phyloP scores from a whole-genome alignment of 2,113 vertebrate genomes.

The Benitochromis conjunctus region DNA sequence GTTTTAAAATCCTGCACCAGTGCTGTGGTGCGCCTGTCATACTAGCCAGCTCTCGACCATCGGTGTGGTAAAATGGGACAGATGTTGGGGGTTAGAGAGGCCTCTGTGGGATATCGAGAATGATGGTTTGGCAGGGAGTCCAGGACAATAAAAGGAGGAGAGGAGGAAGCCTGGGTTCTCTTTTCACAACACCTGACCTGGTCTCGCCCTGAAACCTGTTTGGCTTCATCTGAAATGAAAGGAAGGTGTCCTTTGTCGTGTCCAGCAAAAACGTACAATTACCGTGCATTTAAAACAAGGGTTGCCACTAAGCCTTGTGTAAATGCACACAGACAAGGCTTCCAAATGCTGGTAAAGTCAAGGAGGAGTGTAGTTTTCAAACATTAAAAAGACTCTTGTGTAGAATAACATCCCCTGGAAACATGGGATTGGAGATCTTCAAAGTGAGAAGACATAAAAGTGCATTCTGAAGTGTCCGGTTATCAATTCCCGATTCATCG shows the following conservation, averaged over 20 bases:
- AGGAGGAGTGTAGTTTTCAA: slow-evolving; percentile 21
- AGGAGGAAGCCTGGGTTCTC: slow-evolving; percentile 13
- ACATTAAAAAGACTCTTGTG: slow-evolving; percentile 42
- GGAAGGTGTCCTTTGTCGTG: slow-evolving; percentile 23
- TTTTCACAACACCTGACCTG: slow-evolving; percentile 49
- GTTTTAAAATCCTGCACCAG: slow-evolving; percentile 28
- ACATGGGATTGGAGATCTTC: slow-evolving; percentile 35
- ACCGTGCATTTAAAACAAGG: background rate
- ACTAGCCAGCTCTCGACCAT: slow-evolving; percentile 24
- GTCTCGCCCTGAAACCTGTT: slow-evolving; percentile 43
- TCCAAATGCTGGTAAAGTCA: slow-evolving; percentile 5
- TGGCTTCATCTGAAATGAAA: slow-evolving; percentile 23
- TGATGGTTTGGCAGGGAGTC: slow-evolving; percentile 50
- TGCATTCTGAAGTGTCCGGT: slow-evolving; percentile 65
- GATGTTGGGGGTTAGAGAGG: slow-evolving; percentile 68
- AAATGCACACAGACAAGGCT: background rate
- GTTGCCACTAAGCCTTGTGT: background rate
- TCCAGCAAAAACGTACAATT: slow-evolving; percentile 22
- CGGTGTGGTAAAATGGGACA: slow-evolving; percentile 62
- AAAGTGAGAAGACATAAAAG: slow-evolving; percentile 70
- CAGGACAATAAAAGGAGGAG: slow-evolving; percentile 42
- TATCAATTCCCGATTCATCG: slow-evolving; percentile 69
- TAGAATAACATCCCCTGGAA: slow-evolving; percentile 39
- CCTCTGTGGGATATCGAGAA: slow-evolving; percentile 51
- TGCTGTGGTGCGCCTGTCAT: slow-evolving; percentile 36